Evolutionary conservation across 2,797 vertebrate genomes (phyloP).

Genomic region (Tangara arthus): DNA sequence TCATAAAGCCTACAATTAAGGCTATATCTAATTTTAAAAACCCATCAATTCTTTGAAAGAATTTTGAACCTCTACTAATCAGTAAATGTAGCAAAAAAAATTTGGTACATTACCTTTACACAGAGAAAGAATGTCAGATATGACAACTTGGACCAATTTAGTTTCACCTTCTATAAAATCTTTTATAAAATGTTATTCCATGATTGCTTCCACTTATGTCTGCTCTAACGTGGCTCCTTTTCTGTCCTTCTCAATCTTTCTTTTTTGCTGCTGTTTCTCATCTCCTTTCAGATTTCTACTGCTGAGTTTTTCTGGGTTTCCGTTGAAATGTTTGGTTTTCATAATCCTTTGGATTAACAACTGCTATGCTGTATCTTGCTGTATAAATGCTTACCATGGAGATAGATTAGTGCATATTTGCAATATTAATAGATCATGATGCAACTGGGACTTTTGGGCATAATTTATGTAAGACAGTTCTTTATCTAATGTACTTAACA

Average conservation of each 20-base stretch:
- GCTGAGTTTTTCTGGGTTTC: not conserved
- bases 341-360: not conserved
- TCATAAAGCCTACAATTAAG: not conserved
- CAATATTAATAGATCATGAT: not conserved
- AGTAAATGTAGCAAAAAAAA: not conserved
- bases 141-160: not conserved
- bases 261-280: not conserved
- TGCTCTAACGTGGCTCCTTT: not conserved
- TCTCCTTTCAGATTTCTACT: not conserved
- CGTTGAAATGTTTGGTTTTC: not conserved
- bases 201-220: slow-evolving; percentile 2
- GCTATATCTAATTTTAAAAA: not conserved
- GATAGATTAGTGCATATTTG: not conserved
- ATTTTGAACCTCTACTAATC: not conserved
- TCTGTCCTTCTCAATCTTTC: not conserved
- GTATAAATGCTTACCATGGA: not conserved
- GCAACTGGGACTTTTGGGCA: not conserved
- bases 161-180: not conserved
- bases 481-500: not conserved
- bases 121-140: not conserved
- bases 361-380: not conserved
- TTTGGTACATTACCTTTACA: not conserved
- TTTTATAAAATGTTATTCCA: not conserved
- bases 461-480: not conserved
- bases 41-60: not conserved